These are phyloP conservation scores for Rhopalosiphum padi DNA, from an alignment of 1,140 invertebrate species.

Conservation along the genomic window DNA sequence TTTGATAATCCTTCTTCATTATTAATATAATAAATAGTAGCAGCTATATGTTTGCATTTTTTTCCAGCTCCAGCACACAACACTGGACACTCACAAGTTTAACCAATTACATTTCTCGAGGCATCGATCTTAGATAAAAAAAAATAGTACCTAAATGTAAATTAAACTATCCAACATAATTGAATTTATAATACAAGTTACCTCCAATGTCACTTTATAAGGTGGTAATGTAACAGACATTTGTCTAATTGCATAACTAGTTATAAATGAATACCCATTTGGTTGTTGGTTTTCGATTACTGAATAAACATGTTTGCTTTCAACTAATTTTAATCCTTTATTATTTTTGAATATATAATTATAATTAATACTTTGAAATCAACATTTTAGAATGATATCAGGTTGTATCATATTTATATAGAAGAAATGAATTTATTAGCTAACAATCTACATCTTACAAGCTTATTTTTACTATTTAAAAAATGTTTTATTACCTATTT, in stretches of 20 bases:
- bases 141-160: background rate
- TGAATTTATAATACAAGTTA: too few species aligned
- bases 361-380: too few species aligned
- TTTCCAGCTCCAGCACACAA: background rate
- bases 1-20: background rate
- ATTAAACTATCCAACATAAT: too few species aligned
- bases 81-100: background rate
- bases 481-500: too few species aligned
- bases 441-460: too few species aligned
- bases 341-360: background rate
- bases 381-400: too few species aligned
- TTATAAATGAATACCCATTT: background rate
- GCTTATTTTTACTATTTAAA: too few species aligned
- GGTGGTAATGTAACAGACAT: background rate
- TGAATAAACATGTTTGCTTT: background rate
- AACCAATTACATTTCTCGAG: background rate
- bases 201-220: constrained; percentile 14
- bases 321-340: background rate
- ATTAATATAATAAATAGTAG: constrained; percentile 10
- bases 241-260: background rate
- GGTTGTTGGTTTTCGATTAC: background rate
- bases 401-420: too few species aligned
- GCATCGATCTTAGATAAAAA: background rate
- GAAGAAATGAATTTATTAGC: too few species aligned
- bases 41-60: constrained; percentile 4